A percentile compares a stretch with the other conserved stretches of the same genome.
phyloP scores from a whole-genome alignment of 1,140 invertebrate genomes.

The Antheraea mylitta region DNA sequence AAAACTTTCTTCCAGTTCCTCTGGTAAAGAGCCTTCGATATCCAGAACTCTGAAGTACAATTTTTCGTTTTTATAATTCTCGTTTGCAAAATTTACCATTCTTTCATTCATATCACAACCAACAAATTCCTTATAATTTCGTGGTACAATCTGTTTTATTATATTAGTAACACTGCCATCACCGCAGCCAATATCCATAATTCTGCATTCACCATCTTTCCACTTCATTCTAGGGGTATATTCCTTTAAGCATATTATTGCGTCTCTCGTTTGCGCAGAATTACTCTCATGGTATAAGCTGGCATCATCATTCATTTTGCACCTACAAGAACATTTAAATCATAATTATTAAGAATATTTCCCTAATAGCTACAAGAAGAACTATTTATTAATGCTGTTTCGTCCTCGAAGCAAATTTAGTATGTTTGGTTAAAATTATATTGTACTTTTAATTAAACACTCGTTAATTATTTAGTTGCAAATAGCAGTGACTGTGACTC shows the following conservation, averaged over 20 bases:
- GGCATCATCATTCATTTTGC: not conserved
- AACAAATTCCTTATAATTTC: not conserved
- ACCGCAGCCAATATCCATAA: conserved; percentile 9
- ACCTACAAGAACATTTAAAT: no score
- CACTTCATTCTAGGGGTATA: conserved; percentile 8
- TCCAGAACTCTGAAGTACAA: not conserved
- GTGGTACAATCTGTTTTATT: not conserved
- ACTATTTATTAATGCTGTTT: no score
- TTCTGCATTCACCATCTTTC: not conserved
- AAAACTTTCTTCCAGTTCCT: conserved; percentile 5
- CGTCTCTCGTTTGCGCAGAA: not conserved
- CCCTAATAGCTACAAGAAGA: no score
- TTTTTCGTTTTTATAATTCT: not conserved
- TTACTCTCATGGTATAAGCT: not conserved
- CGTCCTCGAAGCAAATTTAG: no score
- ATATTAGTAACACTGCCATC: conserved; percentile 11
- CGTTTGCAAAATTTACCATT: conserved; percentile 6
- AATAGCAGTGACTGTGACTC: no score
- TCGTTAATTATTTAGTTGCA: no score
- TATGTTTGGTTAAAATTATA: no score
- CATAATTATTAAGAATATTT: no score
- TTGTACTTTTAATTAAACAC: no score
- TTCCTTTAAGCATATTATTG: not conserved
- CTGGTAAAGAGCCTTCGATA: conserved; percentile 7
- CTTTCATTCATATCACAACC: not conserved